Evolutionary conservation across 1,140 invertebrate species (phyloP), one percentile per base, ranked within the genome.

Genomic region (Drosophila bocqueti): DNA sequence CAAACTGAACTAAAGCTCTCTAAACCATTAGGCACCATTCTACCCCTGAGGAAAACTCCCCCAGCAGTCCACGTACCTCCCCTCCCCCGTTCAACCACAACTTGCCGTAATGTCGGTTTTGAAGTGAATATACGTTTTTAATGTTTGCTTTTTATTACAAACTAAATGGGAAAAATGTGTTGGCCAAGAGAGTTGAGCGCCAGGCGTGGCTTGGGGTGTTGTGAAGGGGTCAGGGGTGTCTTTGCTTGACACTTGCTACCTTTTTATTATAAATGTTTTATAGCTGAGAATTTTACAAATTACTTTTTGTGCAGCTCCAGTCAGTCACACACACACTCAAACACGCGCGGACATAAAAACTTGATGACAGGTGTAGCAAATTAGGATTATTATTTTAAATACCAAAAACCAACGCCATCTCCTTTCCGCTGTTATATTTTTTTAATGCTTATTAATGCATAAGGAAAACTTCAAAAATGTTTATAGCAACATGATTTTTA

Each of bases 321-420:
- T 64, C 36, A 45, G 47, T 38, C 67, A 66, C 46, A 21, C 45
- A 46, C 45, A 78, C 67, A 55, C 50, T 71, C 5, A 34, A 34
- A 34, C 64, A 64, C 47, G 63, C 52, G 55, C 13, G 49, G 36
- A 34, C 75, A 83, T 77, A 74, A 89, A 83, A 87, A 74, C 61
- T 75, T 79, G 84, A 75, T 61, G 84, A 81, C 84, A 87, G 84
- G 77, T 87, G 84, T 75, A 57, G 60, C 81, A 89, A 87, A 87
- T 87, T 78, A 83, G 77, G 81, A 87, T 89, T 89, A 87, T 87
- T 83, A 89, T 87, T 78, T 87, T 83, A 81, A 87, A 89, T 84
- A 72, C 65, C 79, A 45, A 59, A 58, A 76, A 18, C 29, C 46
- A 47, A 52, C 49, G 26, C 7, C 43, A 1, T 15, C 13, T 36